Evolutionary conservation across 2,888 invertebrate species (phyloP).

Genomic region (Leucophenga montana): DNA sequence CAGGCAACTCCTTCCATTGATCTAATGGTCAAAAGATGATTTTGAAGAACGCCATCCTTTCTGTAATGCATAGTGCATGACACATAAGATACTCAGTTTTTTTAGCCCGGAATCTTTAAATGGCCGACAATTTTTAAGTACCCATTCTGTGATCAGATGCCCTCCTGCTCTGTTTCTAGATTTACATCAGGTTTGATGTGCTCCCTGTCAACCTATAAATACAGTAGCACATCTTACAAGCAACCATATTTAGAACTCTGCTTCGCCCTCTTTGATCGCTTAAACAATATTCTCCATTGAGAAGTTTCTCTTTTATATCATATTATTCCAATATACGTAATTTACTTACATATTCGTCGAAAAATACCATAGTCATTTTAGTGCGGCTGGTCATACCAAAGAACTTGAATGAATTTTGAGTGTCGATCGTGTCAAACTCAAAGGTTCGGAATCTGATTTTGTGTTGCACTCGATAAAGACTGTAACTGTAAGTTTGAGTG

Average conservation of each 20-base stretch:
- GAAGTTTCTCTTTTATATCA: not conserved
- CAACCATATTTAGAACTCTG: not conserved
- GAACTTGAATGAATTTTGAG: too few relatives aligned
- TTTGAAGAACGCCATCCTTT: too few relatives aligned
- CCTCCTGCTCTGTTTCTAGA: conserved; percentile 28
- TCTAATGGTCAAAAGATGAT: conserved; percentile 3
- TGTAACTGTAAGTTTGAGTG: too few relatives aligned
- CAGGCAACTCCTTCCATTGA: not conserved
- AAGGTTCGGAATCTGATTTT: too few relatives aligned
- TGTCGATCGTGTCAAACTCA: too few relatives aligned
- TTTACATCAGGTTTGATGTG: conserved; percentile 13
- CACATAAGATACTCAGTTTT: too few relatives aligned
- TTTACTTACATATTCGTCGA: too few relatives aligned
- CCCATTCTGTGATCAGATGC: conserved; percentile 36
- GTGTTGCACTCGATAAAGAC: too few relatives aligned
- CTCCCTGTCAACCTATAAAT: conserved; percentile 17
- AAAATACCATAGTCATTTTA: too few relatives aligned
- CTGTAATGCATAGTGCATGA: too few relatives aligned
- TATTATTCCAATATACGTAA: too few relatives aligned
- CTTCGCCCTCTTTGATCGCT: not conserved
- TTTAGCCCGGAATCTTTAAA: conserved; percentile 37
- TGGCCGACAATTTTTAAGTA: conserved; percentile 35
- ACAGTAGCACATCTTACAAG: conserved; percentile 15
- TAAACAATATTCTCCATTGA: not conserved
- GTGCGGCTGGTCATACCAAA: too few relatives aligned